Evolutionary conservation across 92 coral and sea anemone genomes (phyloP).

Genomic region (Epizoanthus ramosus): DNA sequence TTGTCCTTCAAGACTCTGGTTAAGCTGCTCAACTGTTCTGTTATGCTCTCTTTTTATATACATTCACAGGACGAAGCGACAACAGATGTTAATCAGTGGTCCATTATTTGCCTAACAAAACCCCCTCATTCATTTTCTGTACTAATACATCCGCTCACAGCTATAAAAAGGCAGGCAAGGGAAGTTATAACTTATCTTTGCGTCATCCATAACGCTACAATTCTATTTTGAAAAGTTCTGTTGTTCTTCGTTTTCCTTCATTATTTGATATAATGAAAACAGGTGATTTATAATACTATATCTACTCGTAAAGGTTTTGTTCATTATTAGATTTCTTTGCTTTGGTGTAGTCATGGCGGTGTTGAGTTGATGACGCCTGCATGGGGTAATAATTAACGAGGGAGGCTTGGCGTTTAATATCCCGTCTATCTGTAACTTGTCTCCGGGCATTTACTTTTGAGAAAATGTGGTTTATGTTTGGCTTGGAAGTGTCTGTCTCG

Average conservation of each 20-base stretch:
- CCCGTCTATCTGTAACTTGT: background rate
- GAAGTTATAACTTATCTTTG: slow-evolving; percentile 2
- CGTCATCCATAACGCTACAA: background rate
- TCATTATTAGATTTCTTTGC: background rate
- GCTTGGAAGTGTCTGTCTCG: no score
- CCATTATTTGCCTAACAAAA: background rate
- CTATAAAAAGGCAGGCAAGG: background rate
- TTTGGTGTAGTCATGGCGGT: background rate
- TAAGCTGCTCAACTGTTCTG: background rate
- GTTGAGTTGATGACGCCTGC: no score
- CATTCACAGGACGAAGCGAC: background rate
- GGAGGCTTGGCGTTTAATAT: slow-evolving; percentile 15
- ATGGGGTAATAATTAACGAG: background rate
- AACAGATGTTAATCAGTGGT: background rate
- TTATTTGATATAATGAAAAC: background rate
- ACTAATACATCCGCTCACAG: slow-evolving; percentile 8
- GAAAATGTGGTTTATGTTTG: no score
- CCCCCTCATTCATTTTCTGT: background rate
- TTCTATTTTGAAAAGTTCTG: background rate
- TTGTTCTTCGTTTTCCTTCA: background rate
- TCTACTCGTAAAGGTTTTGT: background rate
- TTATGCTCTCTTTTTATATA: slow-evolving; percentile 8
- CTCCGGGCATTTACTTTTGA: no score
- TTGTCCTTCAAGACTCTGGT: background rate
- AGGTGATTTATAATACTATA: background rate